Conservation (phyloP, 2,888 invertebrate species). For the Patella pellucida region DNA sequence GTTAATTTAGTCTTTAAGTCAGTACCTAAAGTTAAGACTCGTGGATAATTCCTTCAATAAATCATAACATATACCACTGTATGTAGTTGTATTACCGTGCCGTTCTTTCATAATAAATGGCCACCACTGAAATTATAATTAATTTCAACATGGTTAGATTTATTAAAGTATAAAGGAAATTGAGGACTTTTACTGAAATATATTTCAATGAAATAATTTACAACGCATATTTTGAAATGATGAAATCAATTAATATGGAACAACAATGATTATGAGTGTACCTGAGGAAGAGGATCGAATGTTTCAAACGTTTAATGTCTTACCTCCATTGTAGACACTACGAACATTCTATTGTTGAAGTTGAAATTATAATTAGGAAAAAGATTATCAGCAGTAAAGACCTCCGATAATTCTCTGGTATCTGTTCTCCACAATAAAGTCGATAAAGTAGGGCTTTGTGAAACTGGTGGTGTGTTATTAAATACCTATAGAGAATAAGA, state of each 20-base stretch:
- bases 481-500: too few species aligned
- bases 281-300: too few species aligned
- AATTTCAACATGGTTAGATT: neutral
- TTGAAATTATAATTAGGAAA: neutral
- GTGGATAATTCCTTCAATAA: neutral
- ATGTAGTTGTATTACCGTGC: neutral
- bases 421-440: neutral
- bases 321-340: neutral
- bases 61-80: neutral
- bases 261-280: too few species aligned
- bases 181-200: too few species aligned
- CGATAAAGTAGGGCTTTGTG: neutral
- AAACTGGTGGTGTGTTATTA: too few species aligned
- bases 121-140: neutral
- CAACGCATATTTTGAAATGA: too few species aligned
- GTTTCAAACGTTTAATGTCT: neutral
- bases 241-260: too few species aligned
- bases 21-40: neutral
- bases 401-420: neutral
- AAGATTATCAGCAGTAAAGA: neutral
- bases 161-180: neutral
- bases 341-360: constrained; percentile 3
- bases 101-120: neutral
- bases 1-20: too few species aligned
- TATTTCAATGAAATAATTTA: too few species aligned